Percentiles rank a stretch among this genome's conserved stretches.
Conservation (phyloP, 2,113 vertebrate genomes). For the Mionectes macconnelli region DNA sequence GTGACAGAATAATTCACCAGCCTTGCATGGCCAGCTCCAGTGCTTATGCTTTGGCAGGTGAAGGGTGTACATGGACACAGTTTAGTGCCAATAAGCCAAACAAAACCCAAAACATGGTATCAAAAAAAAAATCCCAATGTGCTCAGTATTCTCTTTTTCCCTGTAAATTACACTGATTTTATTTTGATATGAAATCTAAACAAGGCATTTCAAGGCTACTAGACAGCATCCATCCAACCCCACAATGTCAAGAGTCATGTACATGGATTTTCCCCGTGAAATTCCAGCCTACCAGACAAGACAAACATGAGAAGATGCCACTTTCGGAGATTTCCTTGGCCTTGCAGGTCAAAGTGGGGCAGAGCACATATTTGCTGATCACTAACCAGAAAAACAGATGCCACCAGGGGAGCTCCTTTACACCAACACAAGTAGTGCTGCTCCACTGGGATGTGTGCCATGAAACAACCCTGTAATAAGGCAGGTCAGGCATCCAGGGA, state of each 20-base stretch:
- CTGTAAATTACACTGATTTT: background rate
- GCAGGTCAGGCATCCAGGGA: background rate
- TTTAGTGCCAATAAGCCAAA: background rate
- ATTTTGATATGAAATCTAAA: constrained; percentile 2
- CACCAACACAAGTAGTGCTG: background rate
- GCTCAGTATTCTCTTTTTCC: background rate
- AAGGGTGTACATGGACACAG: background rate
- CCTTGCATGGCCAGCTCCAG: background rate
- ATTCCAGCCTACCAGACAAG: background rate
- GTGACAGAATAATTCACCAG: background rate
- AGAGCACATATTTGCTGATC: background rate
- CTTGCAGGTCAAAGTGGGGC: background rate
- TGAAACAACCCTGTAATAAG: background rate
- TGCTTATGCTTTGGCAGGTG: background rate
- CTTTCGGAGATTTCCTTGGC: background rate
- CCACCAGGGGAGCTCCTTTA: background rate
- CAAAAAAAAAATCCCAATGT: background rate
- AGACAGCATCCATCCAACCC: background rate
- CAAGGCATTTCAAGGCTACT: background rate
- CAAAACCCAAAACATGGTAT: background rate
- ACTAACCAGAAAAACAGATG: background rate
- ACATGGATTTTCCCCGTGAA: background rate
- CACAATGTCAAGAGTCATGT: background rate
- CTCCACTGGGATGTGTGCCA: background rate
- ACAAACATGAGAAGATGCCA: background rate